These are phyloP conservation scores for Anorthoa munda DNA, from an alignment of 2,888 invertebrate genomes.

Conservation along the genomic window DNA sequence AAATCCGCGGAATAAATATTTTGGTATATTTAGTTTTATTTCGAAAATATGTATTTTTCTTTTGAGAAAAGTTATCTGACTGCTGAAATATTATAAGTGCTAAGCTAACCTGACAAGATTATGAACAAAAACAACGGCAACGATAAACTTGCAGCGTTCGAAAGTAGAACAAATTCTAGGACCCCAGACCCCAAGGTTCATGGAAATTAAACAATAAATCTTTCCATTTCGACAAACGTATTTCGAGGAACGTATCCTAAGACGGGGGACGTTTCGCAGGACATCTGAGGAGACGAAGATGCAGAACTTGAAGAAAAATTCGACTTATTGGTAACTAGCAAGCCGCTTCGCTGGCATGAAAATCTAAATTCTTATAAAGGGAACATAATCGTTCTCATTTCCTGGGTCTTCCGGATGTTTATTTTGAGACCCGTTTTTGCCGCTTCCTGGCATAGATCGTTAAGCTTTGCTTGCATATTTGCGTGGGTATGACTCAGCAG, in stretches of 20 bases:
- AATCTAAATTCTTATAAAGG: neutral
- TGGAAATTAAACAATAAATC: slow-evolving; percentile 55
- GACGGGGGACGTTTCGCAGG: too few species aligned
- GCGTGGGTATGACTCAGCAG: too few species aligned
- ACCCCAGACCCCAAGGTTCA: slow-evolving; percentile 36
- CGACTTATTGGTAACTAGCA: neutral
- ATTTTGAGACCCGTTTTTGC: too few species aligned
- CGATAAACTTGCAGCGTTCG: neutral
- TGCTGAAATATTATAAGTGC: neutral
- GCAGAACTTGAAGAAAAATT: neutral
- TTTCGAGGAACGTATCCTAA: too few species aligned
- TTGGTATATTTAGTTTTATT: too few species aligned
- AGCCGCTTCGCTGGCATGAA: neutral
- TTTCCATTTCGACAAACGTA: slow-evolving; percentile 35
- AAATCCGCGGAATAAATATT: too few species aligned
- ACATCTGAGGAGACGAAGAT: too few species aligned
- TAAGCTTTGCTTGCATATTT: too few species aligned
- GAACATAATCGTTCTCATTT: too few species aligned
- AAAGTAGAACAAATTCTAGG: slow-evolving; percentile 46
- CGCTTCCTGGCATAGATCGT: too few species aligned
- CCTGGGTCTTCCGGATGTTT: too few species aligned
- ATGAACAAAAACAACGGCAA: slow-evolving; percentile 4
- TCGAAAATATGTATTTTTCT: neutral
- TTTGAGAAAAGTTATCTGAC: neutral
- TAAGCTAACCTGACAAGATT: neutral